A percentile compares a stretch with the other conserved stretches of the same genome.
phyloP scores from a whole-genome alignment of 2,888 invertebrate species.

The Platycheirus albimanus region DNA sequence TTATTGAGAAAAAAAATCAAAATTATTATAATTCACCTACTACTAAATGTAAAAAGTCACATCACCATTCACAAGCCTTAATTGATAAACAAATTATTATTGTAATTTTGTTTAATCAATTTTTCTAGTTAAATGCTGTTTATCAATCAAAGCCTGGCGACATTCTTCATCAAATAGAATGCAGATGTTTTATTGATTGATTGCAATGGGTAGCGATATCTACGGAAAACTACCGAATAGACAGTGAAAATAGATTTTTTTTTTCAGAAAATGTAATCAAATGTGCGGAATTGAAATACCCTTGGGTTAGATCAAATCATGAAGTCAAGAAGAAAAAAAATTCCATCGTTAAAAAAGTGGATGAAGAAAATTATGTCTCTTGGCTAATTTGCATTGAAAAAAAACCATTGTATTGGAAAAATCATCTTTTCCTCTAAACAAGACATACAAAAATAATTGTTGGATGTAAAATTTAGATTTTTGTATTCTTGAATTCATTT shows the following conservation, averaged over 20 bases:
- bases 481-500: no score
- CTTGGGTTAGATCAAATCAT: constrained; percentile 1
- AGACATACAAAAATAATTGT: no score
- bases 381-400: no score
- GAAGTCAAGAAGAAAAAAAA: no score
- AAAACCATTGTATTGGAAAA: no score
- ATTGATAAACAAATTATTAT: background rate
- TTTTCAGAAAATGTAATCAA: background rate
- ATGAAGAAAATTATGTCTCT: no score
- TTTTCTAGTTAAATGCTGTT: background rate
- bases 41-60: background rate
- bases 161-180: background rate
- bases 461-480: no score
- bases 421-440: no score
- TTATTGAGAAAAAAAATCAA: no score
- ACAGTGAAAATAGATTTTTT: background rate
- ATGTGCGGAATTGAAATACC: constrained; percentile 2
- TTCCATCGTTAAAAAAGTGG: no score
- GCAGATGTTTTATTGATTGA: constrained; percentile 12
- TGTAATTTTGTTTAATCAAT: background rate
- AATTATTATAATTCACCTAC: no score
- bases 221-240: constrained; percentile 2
- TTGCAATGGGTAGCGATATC: background rate
- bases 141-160: background rate
- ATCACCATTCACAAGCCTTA: background rate